A percentile compares a stretch with the other conserved stretches of the same genome.
phyloP scores from a whole-genome alignment of 2,888 invertebrate species.

The Drosophila melanosoma region DNA sequence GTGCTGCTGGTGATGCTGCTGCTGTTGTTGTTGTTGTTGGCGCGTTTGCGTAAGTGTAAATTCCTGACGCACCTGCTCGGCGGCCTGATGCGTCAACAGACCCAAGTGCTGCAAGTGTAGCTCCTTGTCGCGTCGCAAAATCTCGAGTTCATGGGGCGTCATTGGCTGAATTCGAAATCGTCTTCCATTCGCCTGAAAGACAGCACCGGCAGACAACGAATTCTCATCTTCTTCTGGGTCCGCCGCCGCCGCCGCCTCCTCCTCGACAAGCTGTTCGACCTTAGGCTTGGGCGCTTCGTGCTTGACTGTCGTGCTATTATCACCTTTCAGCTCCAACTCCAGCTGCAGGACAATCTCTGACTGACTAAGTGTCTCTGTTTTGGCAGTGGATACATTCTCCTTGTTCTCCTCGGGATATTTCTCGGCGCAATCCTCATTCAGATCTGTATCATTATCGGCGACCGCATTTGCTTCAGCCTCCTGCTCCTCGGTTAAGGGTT shows the following conservation, averaged over 20 bases:
- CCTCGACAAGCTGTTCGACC: not conserved
- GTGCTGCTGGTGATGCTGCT: conserved; percentile 48
- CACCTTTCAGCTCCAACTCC: conserved; percentile 34
- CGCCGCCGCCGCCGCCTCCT: not conserved
- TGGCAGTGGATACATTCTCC: conserved; percentile 61
- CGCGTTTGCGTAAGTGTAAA: conserved; percentile 76
- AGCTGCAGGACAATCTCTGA: conserved; percentile 40
- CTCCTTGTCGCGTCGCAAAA: conserved; percentile 89
- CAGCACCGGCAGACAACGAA: conserved; percentile 39
- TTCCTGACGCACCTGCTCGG: conserved; percentile 87
- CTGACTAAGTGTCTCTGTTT: conserved; percentile 31
- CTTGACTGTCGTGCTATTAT: conserved; percentile 9
- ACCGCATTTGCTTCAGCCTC: conserved; percentile 38
- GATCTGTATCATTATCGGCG: conserved; percentile 31
- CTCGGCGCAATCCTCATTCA: conserved; percentile 22
- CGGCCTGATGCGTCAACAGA: conserved; percentile 90
- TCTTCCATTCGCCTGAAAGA: conserved; percentile 36
- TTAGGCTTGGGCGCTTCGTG: not conserved
- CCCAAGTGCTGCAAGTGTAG: conserved; percentile 91
- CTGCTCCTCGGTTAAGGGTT: conserved; percentile 42
- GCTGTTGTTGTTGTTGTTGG: conserved; percentile 58
- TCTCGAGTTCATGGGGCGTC: conserved; percentile 85
- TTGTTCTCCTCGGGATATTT: conserved; percentile 61
- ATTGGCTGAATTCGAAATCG: not conserved
- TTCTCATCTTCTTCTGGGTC: conserved; percentile 45